Evolutionary conservation across 2,888 invertebrate species (phyloP).

Genomic region (Girardia tigrina): DNA sequence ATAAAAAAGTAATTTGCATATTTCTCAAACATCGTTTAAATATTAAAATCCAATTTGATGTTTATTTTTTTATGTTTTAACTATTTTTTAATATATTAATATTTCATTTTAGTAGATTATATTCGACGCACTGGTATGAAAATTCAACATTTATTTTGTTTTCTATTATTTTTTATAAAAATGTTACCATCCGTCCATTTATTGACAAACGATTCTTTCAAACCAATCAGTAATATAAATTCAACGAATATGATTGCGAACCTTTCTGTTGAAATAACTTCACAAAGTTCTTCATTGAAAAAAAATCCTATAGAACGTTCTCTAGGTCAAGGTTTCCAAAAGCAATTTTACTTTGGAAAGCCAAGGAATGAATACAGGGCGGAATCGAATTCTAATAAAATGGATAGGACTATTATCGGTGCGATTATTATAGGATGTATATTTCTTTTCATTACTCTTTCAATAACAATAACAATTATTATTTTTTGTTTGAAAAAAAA

Average conservation of each 20-base stretch:
- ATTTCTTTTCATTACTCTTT: constrained; percentile 24
- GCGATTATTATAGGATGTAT: constrained; percentile 29
- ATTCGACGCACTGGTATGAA: too few species aligned
- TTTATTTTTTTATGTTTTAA: too few species aligned
- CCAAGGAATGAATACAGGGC: not conserved
- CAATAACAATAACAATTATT: constrained; percentile 13
- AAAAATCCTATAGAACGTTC: too few species aligned
- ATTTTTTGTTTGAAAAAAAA: constrained; percentile 27
- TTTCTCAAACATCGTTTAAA: not conserved
- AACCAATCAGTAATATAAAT: too few species aligned
- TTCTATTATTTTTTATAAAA: not conserved
- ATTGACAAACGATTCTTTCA: not conserved
- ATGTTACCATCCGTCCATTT: not conserved
- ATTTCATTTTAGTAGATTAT: too few species aligned
- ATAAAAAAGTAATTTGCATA: not conserved
- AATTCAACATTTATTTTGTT: not conserved
- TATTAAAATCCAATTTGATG: too few species aligned
- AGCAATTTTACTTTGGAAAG: not conserved
- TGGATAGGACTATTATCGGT: not conserved
- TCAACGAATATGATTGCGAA: too few species aligned
- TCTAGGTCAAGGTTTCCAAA: not conserved
- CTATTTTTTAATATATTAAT: too few species aligned
- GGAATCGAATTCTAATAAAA: not conserved
- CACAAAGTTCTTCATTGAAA: not conserved
- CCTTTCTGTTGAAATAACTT: not conserved